Base-by-base conservation (phyloP, 2,888 invertebrate genomes). In the Meta bourneti region DNA sequence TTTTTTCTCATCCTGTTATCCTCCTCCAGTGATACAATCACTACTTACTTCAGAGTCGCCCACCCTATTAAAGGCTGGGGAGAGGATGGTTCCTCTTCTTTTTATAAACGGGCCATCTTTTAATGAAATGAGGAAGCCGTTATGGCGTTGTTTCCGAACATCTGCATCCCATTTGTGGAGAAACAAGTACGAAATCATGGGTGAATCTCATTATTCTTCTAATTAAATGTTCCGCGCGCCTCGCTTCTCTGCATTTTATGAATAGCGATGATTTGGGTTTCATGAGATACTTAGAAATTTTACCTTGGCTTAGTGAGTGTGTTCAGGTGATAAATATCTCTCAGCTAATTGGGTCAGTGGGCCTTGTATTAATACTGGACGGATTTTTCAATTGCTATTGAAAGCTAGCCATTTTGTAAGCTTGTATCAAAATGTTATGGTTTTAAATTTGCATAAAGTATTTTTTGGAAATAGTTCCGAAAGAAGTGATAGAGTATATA, bases 51-150 rank as follows among this genome's bases (percentile, higher is more conserved):
- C 71, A 71, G 79, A 71, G 78, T 71, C 20, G 79, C 34, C 79
- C 52, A 54, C 71, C 71, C 87, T 79, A 79, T 87, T 87, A 87
- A 87, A 72, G n/a, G 51, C 71, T 79, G 70, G 71, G 72, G 87
- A 87, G 79, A 79, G 13, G 9, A 71, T 69, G n/a, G n/a, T n/a
- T n/a, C n/a, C 61, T 61, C 49, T 80, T 80, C 61, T 84, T 74
- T 54, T 84, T 84, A 48, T 54, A 20, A 49, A 75, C 49, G 34
- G 51, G 7, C 34, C n/a, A 16, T 84, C 74, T 61, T 34, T 51
- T 16, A 69, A 48, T 61, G 70, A 20, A 74, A 80, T 54, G 20
- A 85, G 61, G 69, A 85, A 51, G 77, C 61, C 48, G 75, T 75
- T 75, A 61, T 77, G 77, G 75, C 9, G 48, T 48, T 54, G 54